Conservation (phyloP, 2,113 vertebrate species). For the Anser brachyrhynchus region DNA sequence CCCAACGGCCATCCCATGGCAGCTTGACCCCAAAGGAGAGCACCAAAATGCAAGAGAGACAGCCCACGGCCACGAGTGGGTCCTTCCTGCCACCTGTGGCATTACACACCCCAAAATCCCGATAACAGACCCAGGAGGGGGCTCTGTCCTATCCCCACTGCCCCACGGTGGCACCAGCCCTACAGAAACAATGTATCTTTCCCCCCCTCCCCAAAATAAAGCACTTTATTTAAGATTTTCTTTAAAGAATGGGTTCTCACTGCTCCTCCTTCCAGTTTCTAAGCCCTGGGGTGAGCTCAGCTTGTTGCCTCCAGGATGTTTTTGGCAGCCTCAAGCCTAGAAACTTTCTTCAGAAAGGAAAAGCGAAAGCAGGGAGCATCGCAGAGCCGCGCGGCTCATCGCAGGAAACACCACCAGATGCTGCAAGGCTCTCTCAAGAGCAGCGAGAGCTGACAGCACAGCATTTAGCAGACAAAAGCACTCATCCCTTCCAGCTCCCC, state of each 20-base stretch:
- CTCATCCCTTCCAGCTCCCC: not conserved
- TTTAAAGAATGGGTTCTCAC: not conserved
- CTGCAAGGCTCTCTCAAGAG: not conserved
- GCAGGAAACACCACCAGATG: not conserved
- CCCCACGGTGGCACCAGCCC: not conserved
- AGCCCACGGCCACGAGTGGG: not conserved
- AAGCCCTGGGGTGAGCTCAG: not conserved
- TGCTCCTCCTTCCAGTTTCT: not conserved
- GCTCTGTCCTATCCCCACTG: not conserved
- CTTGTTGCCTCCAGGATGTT: not conserved
- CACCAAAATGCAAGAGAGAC: not conserved
- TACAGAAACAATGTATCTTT: rapidly evolving
- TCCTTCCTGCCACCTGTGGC: not conserved
- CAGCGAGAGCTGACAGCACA: not conserved
- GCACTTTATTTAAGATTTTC: too few relatives aligned
- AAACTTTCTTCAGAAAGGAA: not conserved
- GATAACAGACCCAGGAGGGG: not conserved
- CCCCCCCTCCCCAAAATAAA: not conserved
- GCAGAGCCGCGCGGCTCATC: not conserved
- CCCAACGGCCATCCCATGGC: not conserved
- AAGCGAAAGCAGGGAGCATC: not conserved
- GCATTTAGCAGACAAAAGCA: rapidly evolving
- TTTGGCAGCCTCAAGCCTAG: not conserved
- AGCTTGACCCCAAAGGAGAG: too few relatives aligned
- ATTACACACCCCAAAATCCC: too few relatives aligned